phyloP scores from a whole-genome alignment of 2,888 invertebrate genomes.

The Timandra comae region DNA sequence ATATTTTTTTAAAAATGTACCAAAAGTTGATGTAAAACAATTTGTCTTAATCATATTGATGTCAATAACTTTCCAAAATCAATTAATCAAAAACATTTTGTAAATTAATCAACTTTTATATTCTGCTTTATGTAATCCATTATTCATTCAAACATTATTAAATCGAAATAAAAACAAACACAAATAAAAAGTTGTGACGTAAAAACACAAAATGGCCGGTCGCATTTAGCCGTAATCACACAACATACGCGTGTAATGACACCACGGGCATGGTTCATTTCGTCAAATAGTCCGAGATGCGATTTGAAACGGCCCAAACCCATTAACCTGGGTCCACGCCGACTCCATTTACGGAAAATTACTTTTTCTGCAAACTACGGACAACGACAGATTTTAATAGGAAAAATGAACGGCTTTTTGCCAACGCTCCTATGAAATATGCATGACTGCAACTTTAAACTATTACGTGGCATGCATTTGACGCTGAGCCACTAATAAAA shows the following conservation, averaged over 20 bases:
- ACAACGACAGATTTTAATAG: conserved; percentile 27
- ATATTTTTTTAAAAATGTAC: too few species aligned
- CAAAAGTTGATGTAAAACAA: too few species aligned
- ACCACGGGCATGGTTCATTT: conserved; percentile 9
- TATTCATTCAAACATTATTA: too few species aligned
- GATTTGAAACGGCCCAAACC: conserved; percentile 8
- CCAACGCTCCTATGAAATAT: conserved; percentile 8
- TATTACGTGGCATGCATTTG: too few species aligned
- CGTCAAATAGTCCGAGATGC: conserved; percentile 11
- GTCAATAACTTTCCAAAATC: too few species aligned
- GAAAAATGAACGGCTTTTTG: conserved; percentile 24
- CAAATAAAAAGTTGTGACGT: conserved; percentile 9
- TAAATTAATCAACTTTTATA: too few species aligned
- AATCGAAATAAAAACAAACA: background rate
- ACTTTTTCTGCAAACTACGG: conserved; percentile 36
- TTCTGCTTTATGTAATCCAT: too few species aligned
- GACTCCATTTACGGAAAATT: conserved; percentile 40
- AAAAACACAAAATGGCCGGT: conserved; percentile 1
- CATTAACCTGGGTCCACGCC: conserved; percentile 2
- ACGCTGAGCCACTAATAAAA: too few species aligned
- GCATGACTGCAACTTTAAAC: too few species aligned
- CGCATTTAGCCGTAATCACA: conserved; percentile 6
- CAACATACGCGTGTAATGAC: conserved; percentile 11
- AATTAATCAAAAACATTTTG: too few species aligned
- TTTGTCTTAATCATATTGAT: too few species aligned